A percentile compares a stretch with the other conserved stretches of the same genome.
These are phyloP conservation scores for Cryptus viduatorius DNA, from an alignment of 2,888 invertebrate species.

Conservation along the genomic window DNA sequence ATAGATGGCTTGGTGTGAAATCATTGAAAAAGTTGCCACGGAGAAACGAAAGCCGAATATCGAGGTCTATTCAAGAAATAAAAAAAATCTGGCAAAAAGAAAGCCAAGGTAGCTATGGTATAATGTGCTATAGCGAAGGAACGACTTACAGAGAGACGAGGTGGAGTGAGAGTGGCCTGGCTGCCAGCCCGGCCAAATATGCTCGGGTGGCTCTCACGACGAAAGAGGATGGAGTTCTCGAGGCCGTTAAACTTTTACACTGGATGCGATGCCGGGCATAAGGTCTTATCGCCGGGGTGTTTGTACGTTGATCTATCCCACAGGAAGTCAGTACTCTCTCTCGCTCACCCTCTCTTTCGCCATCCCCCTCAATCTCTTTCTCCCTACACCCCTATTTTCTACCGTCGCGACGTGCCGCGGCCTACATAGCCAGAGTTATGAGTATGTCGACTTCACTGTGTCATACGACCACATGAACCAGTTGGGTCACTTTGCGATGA, in stretches of 20 bases:
- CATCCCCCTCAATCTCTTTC: constrained; percentile 4
- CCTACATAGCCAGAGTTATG: constrained; percentile 79
- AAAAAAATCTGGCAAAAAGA: constrained; percentile 15
- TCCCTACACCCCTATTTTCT: constrained; percentile 50
- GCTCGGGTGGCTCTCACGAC: constrained; percentile 26
- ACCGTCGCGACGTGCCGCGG: constrained; percentile 62
- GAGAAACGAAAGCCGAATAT: neutral
- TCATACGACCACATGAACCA: constrained; percentile 72
- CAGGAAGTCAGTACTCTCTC: constrained; percentile 77
- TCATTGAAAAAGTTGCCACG: neutral
- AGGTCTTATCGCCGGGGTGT: constrained; percentile 78
- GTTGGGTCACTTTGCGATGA: constrained; percentile 33
- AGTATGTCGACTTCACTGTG: constrained; percentile 71
- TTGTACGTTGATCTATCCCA: constrained; percentile 80
- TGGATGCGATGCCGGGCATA: constrained; percentile 73
- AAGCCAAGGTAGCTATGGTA: constrained; percentile 7
- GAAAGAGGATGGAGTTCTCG: constrained; percentile 64
- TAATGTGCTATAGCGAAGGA: constrained; percentile 17
- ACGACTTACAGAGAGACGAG: constrained; percentile 16
- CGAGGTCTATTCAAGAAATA: neutral
- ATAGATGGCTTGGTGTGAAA: constrained; percentile 2
- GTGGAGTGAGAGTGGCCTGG: constrained; percentile 35
- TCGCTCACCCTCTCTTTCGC: constrained; percentile 54
- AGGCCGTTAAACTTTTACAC: constrained; percentile 76
- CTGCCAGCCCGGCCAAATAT: constrained; percentile 40